Conservation (phyloP, 2,797 vertebrate species). For the Apodemus agrarius region DNA sequence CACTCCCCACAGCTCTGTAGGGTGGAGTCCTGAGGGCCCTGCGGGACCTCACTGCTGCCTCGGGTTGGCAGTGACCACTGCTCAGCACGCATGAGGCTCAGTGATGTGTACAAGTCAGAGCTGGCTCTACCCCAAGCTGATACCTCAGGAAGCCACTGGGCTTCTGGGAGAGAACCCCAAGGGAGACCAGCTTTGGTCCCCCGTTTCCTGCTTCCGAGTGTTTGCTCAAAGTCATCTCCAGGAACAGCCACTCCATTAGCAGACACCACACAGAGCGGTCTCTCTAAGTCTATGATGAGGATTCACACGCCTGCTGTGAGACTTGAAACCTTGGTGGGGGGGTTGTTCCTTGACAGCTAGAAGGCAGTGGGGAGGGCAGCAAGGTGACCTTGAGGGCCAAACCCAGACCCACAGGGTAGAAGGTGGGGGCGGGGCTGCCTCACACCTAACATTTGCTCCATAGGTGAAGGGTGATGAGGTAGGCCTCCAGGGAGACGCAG, state of each 20-base stretch:
- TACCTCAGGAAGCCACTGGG: neutral
- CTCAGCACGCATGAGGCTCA: neutral
- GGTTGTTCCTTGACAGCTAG: neutral
- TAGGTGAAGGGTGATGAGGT: neutral
- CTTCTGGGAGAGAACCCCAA: neutral
- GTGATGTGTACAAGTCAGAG: no score
- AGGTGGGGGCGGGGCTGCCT: neutral
- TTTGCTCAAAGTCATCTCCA: neutral
- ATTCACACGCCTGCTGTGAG: neutral
- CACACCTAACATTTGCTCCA: neutral
- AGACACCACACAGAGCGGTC: neutral
- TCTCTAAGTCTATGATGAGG: neutral
- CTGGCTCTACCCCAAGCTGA: neutral
- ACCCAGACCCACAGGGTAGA: neutral
- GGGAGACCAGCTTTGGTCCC: neutral
- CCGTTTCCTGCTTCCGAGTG: neutral
- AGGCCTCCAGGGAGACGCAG: neutral
- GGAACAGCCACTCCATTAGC: neutral
- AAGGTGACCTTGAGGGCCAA: neutral
- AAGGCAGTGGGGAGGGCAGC: neutral
- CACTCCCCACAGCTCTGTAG: neutral
- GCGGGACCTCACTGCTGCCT: neutral
- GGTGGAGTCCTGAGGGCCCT: neutral
- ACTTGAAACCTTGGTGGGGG: neutral
- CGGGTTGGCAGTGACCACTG: neutral